Evolutionary conservation across 2,888 invertebrate genomes (phyloP).

Genomic region (Drosophila percnosoma): DNA sequence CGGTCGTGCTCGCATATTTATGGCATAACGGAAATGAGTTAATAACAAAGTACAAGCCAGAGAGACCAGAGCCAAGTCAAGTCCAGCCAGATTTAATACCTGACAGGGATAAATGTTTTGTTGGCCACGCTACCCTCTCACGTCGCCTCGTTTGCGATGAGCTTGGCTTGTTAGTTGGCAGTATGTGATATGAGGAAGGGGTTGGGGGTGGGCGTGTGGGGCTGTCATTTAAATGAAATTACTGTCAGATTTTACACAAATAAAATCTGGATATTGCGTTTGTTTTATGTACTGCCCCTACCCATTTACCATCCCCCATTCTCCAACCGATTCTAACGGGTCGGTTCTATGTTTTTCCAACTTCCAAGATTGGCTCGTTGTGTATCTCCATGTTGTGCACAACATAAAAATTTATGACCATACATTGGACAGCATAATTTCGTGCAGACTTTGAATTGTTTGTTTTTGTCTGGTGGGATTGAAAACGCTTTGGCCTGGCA

Average conservation of each 20-base stretch:
- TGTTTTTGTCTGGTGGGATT: slow-evolving; percentile 22
- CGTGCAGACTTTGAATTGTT: slow-evolving; percentile 59
- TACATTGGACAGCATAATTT: slow-evolving; percentile 70
- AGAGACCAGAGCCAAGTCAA: slow-evolving; percentile 40
- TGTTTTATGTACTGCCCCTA: slow-evolving; percentile 69
- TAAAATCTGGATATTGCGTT: slow-evolving; percentile 75
- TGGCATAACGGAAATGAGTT: slow-evolving; percentile 81
- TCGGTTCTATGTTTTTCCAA: slow-evolving; percentile 31
- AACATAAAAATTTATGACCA: slow-evolving; percentile 74
- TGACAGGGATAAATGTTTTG: slow-evolving; percentile 78
- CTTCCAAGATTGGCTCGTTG: slow-evolving; percentile 34
- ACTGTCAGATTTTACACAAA: slow-evolving; percentile 77
- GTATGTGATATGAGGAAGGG: slow-evolving; percentile 21
- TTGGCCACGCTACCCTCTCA: slow-evolving; percentile 42
- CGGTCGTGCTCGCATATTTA: slow-evolving; percentile 79
- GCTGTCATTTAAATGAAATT: slow-evolving; percentile 79
- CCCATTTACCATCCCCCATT: neutral
- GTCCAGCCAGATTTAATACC: slow-evolving; percentile 72
- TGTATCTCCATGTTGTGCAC: slow-evolving; percentile 45
- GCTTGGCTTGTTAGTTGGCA: slow-evolving; percentile 41
- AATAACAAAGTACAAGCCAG: slow-evolving; percentile 75
- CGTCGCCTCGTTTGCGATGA: slow-evolving; percentile 21
- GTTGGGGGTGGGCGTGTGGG: slow-evolving; percentile 31
- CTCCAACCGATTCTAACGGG: slow-evolving; percentile 40
- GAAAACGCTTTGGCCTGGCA: slow-evolving; percentile 39